A percentile compares a stretch with the other conserved stretches of the same genome.
These are phyloP conservation scores for Halcyon senegalensis DNA, from an alignment of 2,113 vertebrate genomes.

Conservation along the genomic window DNA sequence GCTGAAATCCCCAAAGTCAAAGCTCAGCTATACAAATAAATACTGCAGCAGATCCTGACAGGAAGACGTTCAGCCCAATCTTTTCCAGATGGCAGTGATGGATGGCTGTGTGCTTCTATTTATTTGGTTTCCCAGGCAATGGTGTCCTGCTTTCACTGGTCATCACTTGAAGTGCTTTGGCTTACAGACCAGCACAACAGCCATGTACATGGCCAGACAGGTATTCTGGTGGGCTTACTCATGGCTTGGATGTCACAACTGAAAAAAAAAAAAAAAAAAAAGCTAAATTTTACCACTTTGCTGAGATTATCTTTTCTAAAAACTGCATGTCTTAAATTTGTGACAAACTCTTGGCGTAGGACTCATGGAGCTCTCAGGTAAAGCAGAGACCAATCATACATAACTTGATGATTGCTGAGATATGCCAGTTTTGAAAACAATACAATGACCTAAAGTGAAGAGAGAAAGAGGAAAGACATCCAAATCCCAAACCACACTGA, in stretches of 20 bases:
- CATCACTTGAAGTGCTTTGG: conserved; percentile 72
- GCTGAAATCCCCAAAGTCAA: conserved; percentile 71
- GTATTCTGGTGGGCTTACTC: conserved; percentile 53
- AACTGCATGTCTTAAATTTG: not conserved
- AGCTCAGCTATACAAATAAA: conserved; percentile 91
- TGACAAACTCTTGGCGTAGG: not conserved
- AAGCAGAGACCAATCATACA: not conserved
- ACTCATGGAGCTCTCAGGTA: not conserved
- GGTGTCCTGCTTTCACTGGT: conserved; percentile 73
- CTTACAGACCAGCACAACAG: not conserved
- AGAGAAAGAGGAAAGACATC: not conserved
- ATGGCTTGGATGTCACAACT: not conserved
- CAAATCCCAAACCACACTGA: not conserved
- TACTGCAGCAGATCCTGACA: conserved; percentile 81
- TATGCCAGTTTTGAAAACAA: not conserved
- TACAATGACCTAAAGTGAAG: not conserved
- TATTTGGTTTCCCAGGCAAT: conserved; percentile 86
- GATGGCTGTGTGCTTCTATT: conserved; percentile 88
- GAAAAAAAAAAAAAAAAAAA: not conserved
- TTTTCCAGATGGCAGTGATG: conserved; percentile 95
- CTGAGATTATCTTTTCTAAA: not conserved
- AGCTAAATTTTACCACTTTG: not conserved
- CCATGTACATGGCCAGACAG: conserved; percentile 15
- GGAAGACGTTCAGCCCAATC: conserved; percentile 84
- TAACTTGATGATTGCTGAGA: not conserved